Evolutionary conservation across 1,140 invertebrate genomes (phyloP).

Genomic region (Chironomus striatipennis): DNA sequence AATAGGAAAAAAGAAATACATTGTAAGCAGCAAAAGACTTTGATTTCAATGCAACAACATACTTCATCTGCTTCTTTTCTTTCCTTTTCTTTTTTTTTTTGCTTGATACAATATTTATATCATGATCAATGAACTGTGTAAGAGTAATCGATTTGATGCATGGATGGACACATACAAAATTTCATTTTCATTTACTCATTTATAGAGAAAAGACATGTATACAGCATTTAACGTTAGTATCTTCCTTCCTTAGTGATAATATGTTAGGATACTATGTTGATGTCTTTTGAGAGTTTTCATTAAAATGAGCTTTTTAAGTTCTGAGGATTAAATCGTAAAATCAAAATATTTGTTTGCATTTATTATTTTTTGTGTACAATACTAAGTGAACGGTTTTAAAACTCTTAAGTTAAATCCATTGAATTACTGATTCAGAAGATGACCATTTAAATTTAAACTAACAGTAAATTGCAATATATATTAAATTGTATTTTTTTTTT

Average conservation of each 20-base stretch:
- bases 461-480: too few species aligned
- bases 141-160: slow-evolving; percentile 12
- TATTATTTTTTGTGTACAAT: too few species aligned
- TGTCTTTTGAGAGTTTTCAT: neutral
- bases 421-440: too few species aligned
- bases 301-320: neutral
- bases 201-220: neutral
- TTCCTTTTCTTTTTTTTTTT: neutral
- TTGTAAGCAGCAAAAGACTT: too few species aligned
- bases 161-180: neutral
- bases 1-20: too few species aligned
- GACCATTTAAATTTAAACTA: too few species aligned
- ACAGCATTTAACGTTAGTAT: neutral
- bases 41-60: too few species aligned
- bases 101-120: neutral
- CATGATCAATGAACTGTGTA: slow-evolving; percentile 2
- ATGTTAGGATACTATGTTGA: neutral
- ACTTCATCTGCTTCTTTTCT: neutral
- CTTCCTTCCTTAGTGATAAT: neutral
- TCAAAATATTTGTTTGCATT: neutral
- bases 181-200: neutral
- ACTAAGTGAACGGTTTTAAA: too few species aligned
- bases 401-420: too few species aligned
- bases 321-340: neutral
- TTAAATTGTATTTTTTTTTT: too few species aligned